Evolutionary conservation across 2,113 vertebrate species (phyloP), one percentile per base, ranked within the genome.

Genomic region (Scophthalmus maximus): DNA sequence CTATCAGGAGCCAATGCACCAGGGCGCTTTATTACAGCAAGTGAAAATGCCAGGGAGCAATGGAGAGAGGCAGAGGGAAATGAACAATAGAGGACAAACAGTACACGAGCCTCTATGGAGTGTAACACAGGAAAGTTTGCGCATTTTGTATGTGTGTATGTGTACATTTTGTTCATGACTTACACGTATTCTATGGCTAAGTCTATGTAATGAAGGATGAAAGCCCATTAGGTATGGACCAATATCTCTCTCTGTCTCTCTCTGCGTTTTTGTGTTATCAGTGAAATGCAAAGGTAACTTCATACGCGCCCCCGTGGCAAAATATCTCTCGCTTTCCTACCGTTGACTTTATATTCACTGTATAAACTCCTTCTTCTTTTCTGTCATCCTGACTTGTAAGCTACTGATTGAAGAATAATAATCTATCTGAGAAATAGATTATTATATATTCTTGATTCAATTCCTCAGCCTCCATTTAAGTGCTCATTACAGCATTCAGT

Each of bases 1-100:
- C 69, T 27, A 81, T 79, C 71, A 73, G 67, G 4, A 76, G 26
- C 36, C 78, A 82, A 50, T 81, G 76, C 63, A 72, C 51, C 68
- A 79, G 60, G 79, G 76, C 25, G 8, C 40, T 72, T 71, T 74
- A 73, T 74, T 51, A 71, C 36, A 61, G 66, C 36, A 61, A 68
- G 61, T 15, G 68, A 75, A 72, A 87, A 65, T 79, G 71, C 65
- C 67, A 87, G 55, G n/a, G 15, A 68, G 22, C 27, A 38, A 69
- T 5, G 25, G 18, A 26, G 60, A 51, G 32, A 46, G 18, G 18
- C 36, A 40, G 50, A 12, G 26, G 46, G 20, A 78, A 56, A 79
- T 68, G 18, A 85, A 68, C 11, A 30, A 3, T 18, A 10, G 29
- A 17, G n/a, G 14, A 47, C 27, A 56, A 76, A 67, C 44, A 25